A percentile compares a stretch with the other conserved stretches of the same genome.
Conservation (phyloP, 2,113 vertebrate genomes). For the Atractosteus spatula region DNA sequence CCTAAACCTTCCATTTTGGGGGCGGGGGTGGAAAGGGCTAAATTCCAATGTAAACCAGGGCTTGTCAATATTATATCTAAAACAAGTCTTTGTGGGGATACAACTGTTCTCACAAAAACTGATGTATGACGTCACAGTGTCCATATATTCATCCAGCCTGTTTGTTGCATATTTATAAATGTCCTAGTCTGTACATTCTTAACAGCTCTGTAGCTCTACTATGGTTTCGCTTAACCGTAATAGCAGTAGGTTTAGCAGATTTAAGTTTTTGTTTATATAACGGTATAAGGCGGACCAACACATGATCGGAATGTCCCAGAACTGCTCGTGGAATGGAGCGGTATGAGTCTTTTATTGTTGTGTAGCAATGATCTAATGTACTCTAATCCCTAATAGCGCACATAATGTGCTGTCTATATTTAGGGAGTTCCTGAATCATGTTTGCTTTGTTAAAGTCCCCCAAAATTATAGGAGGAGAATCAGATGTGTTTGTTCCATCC, state of each 20-base stretch:
- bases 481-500: no score
- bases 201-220: neutral
- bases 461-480: neutral
- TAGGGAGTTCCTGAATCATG: neutral
- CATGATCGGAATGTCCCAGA: neutral
- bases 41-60: no score
- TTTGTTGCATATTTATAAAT: neutral
- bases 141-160: constrained; percentile 8
- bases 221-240: neutral
- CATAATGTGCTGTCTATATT: constrained; percentile 1
- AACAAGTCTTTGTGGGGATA: no score
- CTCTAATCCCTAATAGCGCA: neutral
- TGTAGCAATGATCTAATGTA: neutral
- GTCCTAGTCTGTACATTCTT: neutral
- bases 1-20: no score
- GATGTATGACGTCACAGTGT: neutral
- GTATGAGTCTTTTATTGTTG: constrained; percentile 4
- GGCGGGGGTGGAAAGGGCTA: no score
- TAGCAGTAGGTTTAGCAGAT: neutral
- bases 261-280: neutral
- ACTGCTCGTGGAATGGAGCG: neutral
- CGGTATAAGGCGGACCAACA: neutral
- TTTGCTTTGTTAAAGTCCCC: constrained; percentile 5
- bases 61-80: no score
- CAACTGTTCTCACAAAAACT: no score